Evolutionary conservation across 2,113 vertebrate genomes (phyloP), one percentile per base, ranked within the genome.

Genomic region (Donacobius atricapilla): DNA sequence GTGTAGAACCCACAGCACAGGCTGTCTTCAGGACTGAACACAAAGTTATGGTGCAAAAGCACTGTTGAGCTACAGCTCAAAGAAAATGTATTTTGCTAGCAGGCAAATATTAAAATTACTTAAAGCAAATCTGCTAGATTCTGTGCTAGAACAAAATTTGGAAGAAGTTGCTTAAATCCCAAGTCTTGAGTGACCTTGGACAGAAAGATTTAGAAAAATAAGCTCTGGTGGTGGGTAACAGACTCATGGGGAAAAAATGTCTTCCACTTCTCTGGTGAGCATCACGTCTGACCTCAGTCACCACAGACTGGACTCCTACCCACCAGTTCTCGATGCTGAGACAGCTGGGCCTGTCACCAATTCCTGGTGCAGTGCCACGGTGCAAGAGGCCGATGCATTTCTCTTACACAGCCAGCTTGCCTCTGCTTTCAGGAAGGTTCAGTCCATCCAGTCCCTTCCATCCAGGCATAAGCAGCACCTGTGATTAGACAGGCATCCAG

Each of bases 351-450:
- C 35, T 45, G 60, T 70, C 72, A 50, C 45, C 35, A 33, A 5
- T 12, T 56, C 17, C 15, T 0, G 0, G 31, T 11, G 44, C 60
- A 30, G 54, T 20, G 28, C 58, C 37, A 27, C 31, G 39, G 64
- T 3, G 1, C 28, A 45, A 40, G 22, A 64, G 37, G 33, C 56
- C 56, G 19, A 0, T 9, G 35, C 50, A 4, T 33, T 24, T 82
- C 64, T 51, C 47, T 40, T 8, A 4, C 40, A 21, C 53, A 15
- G 48, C 60, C 88, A 78, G 65, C 39, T 39, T 8, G 4, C 50
- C 30, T 27, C 65, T 60, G 2, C 69, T 72, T 61, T 61, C 39
- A 71, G 47, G 27, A 51, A 33, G 37, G 54, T 27, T 60, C 30
- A 42, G 15, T 22, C 28, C 54, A 37, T 37, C 53, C 28, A 6